Evolutionary conservation across 2,888 invertebrate species (phyloP).

Genomic region (Acanthosepion esculentum): DNA sequence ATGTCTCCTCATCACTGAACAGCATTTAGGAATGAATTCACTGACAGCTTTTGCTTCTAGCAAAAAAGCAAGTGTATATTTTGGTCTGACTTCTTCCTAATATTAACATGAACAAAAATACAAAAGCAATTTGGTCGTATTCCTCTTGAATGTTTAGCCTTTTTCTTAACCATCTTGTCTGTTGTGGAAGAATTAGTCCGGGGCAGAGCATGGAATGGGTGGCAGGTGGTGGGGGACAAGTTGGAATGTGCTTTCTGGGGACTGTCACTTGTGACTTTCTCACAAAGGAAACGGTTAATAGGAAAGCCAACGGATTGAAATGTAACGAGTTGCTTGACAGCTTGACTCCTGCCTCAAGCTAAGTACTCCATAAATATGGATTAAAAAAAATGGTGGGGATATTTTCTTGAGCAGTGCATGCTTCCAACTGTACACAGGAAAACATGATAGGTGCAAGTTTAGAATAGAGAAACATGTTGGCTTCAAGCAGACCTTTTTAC

Average conservation of each 20-base stretch:
- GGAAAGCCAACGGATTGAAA: background rate
- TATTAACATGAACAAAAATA: background rate
- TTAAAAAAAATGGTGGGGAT: background rate
- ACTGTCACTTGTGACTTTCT: conserved; percentile 33
- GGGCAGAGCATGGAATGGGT: background rate
- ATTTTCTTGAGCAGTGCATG: background rate
- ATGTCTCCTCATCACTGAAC: background rate
- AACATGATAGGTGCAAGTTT: no score
- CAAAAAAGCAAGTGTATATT: background rate
- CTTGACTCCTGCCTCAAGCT: background rate
- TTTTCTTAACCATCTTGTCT: background rate
- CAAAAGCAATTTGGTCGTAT: background rate
- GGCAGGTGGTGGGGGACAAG: no score
- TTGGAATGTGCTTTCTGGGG: background rate
- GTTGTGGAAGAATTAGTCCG: background rate
- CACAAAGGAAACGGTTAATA: background rate
- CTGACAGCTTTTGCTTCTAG: background rate
- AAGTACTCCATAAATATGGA: conserved; percentile 21
- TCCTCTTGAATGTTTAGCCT: background rate
- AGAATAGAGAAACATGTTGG: no score
- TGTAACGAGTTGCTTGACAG: conserved; percentile 22
- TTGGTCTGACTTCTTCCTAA: background rate
- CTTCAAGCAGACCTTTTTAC: no score
- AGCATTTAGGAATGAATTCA: background rate
- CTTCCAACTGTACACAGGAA: no score